Evolutionary conservation across 1,140 invertebrate genomes (phyloP), one percentile per base, ranked within the genome.

Genomic region (Trachymyrmex cornetzi): DNA sequence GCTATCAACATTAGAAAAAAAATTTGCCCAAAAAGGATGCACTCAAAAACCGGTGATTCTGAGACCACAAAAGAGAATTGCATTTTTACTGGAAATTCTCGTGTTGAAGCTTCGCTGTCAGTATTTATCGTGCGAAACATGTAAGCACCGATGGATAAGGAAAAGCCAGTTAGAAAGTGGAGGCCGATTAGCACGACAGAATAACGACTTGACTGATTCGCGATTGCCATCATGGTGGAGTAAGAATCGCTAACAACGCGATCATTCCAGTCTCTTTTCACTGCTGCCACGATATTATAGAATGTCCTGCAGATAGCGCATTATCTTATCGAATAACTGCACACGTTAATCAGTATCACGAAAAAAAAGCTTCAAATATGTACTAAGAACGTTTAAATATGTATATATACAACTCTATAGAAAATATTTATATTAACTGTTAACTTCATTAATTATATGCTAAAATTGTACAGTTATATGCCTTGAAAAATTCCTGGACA

Each of bases 1-100:
- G 63, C 71, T 3, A 27, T 3, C 12, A 9, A 14, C 2, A 87
- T 4, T 24, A 67, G 1, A 22, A 74, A 67, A 30, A 82, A 5
- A 14, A 87, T 77, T 61, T 89, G 84, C 19, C 22, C 22, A 2
- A 61, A 0, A 22, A 87, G 34, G 12, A 89, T 27, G 7, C 50
- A 77, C 16, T 87, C 71, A 4, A 77, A 90, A 3, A 67, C n/a
- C 30, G 87, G 84, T 4, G 57, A 61, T 27, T 66, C 11, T 1
- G 22, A 38, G 24, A 7, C 55, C 2, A 11, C 38, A 16, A 82
- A 77, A 1, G 87, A 57, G 0, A 87, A 34, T 7, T 87, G 30
- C 87, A 90, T 90, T 80, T 87, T 87, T 3, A 90, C 12, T 6
- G 82, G 44, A 0, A 90, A 24, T 27, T 88, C 57, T 22, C 66